These are phyloP conservation scores for Fistularia tabacaria DNA, from an alignment of 2,797 vertebrate genomes.

Conservation along the genomic window DNA sequence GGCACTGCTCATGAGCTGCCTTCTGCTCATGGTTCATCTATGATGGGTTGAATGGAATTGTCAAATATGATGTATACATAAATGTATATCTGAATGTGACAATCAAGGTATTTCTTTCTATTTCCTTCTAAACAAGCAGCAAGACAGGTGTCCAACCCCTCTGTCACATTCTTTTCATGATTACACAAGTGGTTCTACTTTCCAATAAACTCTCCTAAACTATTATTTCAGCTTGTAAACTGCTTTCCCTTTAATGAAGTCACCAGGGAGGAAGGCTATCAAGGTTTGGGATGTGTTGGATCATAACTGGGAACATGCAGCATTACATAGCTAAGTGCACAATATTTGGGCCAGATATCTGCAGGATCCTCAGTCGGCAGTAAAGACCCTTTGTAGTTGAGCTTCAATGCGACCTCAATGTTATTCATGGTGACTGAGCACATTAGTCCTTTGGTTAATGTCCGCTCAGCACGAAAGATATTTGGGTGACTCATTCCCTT, in stretches of 20 bases:
- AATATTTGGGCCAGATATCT: not conserved
- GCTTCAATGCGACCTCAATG: slow-evolving; percentile 1
- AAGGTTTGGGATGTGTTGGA: not conserved
- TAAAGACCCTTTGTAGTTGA: not conserved
- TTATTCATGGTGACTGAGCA: slow-evolving; percentile 1
- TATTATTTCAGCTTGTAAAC: not conserved
- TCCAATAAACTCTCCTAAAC: slow-evolving; percentile 1
- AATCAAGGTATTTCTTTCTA: too few relatives aligned
- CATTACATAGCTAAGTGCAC: not conserved
- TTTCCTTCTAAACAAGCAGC: too few relatives aligned
- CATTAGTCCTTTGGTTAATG: not conserved
- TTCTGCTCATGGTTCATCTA: too few relatives aligned
- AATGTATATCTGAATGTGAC: too few relatives aligned
- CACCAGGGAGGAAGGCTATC: not conserved
- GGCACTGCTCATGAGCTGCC: too few relatives aligned
- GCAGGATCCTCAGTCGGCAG: slow-evolving; percentile 2
- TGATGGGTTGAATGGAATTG: too few relatives aligned
- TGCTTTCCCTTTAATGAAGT: not conserved
- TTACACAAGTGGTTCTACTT: too few relatives aligned
- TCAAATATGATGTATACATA: too few relatives aligned
- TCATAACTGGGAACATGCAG: not conserved
- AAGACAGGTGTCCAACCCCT: too few relatives aligned
- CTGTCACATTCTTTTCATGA: too few relatives aligned
- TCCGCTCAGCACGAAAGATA: not conserved
- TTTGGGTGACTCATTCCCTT: too few relatives aligned